Base-by-base conservation (phyloP, 2,888 invertebrate species). In the Chelonus formosanus region DNA sequence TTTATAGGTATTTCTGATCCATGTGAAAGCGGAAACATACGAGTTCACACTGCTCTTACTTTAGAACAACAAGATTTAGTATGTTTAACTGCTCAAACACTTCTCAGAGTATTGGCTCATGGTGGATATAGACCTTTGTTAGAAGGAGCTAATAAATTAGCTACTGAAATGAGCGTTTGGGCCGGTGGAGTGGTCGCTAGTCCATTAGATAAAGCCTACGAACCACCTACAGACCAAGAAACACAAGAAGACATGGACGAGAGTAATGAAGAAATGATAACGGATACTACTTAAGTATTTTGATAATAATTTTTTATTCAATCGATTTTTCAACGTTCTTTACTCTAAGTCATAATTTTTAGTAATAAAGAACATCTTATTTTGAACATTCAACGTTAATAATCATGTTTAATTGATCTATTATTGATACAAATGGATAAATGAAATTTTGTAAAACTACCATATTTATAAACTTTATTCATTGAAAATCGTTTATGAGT, bases 131-230 rank as follows among this genome's bases (percentile, higher is more conserved):
- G 95, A 80, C 95, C 95, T 79, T 91, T 98, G 68, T 86, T 97
- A 0, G 97, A 84, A 70, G 88, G 87, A 66, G 77, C 75, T 53
- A 89, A 89, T 76, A 89, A 89, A 78, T 90, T 94, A 62, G 90
- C 92, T 5, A 89, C 92, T 0, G 96, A 97, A 85, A 96, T 97
- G 91, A 95, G 96, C 0, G 95, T 97, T 20, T 97, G 97, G 96
- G 93, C 97, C 78, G 97, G 97, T 0, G 84, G 84, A 1, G 96
- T 98, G 2, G 96, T 97, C 0, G 96, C 98, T 0, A 95, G 96
- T 0, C 97, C 98, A 0, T 86, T 97, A n/a, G 96, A 96, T 69
- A 92, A 94, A 70, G 97, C 97, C 0, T 98, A 97, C 84, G 95
- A 94, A 74, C 92, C 92, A 78, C 90, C 90, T 0, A 88, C 89